Conservation (phyloP, 2,888 invertebrate genomes). For the Lypha dubia region DNA sequence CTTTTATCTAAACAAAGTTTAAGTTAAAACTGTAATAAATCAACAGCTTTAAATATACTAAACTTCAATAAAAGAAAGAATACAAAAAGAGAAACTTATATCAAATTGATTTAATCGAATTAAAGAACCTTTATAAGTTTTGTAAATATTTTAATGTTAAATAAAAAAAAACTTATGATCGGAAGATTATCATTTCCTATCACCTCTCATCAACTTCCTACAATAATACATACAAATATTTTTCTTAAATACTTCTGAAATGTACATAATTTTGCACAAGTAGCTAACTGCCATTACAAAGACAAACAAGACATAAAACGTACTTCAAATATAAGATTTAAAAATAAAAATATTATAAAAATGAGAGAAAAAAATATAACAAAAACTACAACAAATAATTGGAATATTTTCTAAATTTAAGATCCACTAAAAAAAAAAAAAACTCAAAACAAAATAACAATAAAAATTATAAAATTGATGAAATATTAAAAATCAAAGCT, state of each 20-base stretch:
- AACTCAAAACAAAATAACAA: too few relatives aligned
- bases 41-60: constrained; percentile 61
- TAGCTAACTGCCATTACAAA: constrained; percentile 63
- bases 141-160: constrained; percentile 40
- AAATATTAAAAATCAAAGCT: constrained; percentile 58
- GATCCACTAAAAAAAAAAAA: constrained; percentile 15
- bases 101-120: constrained; percentile 15
- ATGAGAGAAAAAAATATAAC: neutral
- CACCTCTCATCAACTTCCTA: neutral
- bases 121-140: neutral
- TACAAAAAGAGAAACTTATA: too few relatives aligned
- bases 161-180: neutral
- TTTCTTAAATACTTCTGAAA: constrained; percentile 20
- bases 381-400: constrained; percentile 32
- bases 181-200: neutral
- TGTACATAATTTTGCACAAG: constrained; percentile 69
- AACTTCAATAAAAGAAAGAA: neutral
- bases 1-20: neutral
- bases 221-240: constrained; percentile 1
- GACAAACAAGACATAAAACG: constrained; percentile 1
- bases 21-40: constrained; percentile 34
- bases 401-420: constrained; percentile 38
- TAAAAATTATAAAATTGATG: constrained; percentile 46
- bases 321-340: neutral
- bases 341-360: constrained; percentile 32